Evolutionary conservation across 2,888 invertebrate genomes (phyloP).

Genomic region (Hyalella azteca): DNA sequence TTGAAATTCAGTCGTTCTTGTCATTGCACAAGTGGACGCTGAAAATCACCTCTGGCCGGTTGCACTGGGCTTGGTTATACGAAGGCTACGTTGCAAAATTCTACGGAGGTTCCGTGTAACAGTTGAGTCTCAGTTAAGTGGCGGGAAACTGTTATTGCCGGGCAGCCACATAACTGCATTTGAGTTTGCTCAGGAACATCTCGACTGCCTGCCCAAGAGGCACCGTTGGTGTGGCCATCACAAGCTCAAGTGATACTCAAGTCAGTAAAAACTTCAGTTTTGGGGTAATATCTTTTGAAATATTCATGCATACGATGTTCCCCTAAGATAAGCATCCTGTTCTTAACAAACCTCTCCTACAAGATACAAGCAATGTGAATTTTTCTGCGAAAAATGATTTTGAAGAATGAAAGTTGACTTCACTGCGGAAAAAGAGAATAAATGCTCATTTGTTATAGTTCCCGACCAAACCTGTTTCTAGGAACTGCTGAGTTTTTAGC

Average conservation of each 20-base stretch:
- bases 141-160: constrained; percentile 9
- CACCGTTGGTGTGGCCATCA: not conserved
- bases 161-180: not conserved
- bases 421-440: too few relatives aligned
- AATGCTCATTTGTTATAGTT: too few relatives aligned
- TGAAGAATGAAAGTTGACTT: too few relatives aligned
- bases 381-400: too few relatives aligned
- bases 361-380: too few relatives aligned
- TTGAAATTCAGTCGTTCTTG: not conserved
- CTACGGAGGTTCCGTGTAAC: not conserved
- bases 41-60: not conserved
- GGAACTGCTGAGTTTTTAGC: too few relatives aligned
- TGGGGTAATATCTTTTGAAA: not conserved
- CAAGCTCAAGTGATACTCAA: not conserved
- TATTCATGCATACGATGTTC: too few relatives aligned
- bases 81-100: not conserved
- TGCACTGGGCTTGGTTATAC: not conserved
- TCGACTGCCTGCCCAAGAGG: not conserved
- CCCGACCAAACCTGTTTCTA: too few relatives aligned
- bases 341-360: too few relatives aligned
- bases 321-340: too few relatives aligned
- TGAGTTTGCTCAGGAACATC: not conserved
- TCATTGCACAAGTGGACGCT: not conserved
- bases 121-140: not conserved
- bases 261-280: not conserved